Percentiles rank a stretch among this genome's conserved stretches.
Conservation (phyloP, 2,888 invertebrate genomes). For the Dusona sp. region DNA sequence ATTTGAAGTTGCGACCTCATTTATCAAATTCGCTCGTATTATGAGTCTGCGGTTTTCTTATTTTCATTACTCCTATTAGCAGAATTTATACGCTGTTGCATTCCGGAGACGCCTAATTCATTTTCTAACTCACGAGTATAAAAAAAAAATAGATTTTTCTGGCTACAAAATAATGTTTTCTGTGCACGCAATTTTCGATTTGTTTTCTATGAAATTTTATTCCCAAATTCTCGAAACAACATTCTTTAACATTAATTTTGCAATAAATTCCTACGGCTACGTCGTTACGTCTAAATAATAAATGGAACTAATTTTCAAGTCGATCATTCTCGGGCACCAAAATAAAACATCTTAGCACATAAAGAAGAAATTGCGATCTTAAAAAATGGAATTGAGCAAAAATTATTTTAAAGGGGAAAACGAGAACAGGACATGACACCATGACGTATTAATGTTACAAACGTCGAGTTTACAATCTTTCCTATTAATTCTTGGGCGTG, state of each 20-base stretch:
- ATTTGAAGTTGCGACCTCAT: background rate
- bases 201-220: background rate
- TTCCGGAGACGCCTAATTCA: background rate
- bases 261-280: background rate
- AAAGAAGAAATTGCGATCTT: constrained; percentile 38
- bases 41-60: background rate
- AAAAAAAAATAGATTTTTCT: background rate
- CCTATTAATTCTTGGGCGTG: constrained; percentile 71
- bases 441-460: constrained; percentile 55
- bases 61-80: background rate
- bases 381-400: background rate
- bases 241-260: background rate
- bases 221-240: background rate
- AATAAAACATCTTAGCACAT: background rate
- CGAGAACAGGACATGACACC: constrained; percentile 13
- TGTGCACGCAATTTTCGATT: background rate
- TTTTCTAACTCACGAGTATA: background rate
- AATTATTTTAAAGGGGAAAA: background rate
- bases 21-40: background rate
- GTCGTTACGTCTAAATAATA: background rate
- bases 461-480: constrained; percentile 65
- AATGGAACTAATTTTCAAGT: background rate
- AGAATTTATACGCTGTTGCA: background rate
- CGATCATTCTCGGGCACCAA: background rate
- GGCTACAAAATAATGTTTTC: background rate